Evolutionary conservation across 2,113 vertebrate species (phyloP).

Genomic region (Rhynchopsitta pachyrhyncha): DNA sequence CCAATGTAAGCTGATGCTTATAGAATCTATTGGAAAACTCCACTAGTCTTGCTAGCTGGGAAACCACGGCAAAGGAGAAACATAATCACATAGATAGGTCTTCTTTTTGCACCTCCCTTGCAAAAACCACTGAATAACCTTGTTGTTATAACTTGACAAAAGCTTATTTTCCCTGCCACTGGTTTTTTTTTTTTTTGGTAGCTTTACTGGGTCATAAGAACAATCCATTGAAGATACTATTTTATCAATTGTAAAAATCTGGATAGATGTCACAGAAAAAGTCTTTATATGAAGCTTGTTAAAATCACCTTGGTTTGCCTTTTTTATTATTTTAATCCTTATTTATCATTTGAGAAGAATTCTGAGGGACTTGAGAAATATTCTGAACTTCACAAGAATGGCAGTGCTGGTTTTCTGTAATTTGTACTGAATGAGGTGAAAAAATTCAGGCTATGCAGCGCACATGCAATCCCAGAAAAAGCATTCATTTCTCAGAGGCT

Average conservation of each 20-base stretch:
- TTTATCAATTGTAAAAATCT: background rate
- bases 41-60: background rate
- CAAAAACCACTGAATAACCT: background rate
- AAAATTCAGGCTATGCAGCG: background rate
- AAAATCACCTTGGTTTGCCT: background rate
- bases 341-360: background rate
- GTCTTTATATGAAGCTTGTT: background rate
- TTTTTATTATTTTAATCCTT: background rate
- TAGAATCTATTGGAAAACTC: background rate
- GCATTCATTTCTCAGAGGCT: background rate
- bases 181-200: background rate
- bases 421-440: background rate
- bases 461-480: background rate
- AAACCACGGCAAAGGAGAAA: background rate
- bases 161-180: background rate
- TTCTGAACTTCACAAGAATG: background rate
- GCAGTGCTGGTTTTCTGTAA: background rate
- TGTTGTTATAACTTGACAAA: background rate
- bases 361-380: background rate
- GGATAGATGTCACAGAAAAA: background rate
- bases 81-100: background rate
- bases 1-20: background rate
- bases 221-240: background rate
- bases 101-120: background rate
- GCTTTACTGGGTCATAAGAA: background rate